Evolutionary conservation across 2,797 vertebrate genomes (phyloP).

Genomic region (Trematomus bernacchii): DNA sequence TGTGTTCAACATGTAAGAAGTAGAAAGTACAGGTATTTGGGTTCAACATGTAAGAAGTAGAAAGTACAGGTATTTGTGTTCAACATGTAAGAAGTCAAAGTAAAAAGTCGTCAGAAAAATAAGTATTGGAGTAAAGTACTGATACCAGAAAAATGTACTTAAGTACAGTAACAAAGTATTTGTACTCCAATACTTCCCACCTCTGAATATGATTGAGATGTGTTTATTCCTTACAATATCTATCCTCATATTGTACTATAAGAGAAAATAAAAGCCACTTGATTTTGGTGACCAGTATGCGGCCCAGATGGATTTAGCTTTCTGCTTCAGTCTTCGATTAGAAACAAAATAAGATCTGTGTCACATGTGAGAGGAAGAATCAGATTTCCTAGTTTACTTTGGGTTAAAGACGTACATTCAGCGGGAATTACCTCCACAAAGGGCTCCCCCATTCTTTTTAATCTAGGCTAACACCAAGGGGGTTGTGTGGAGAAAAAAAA

Average conservation of each 20-base stretch:
- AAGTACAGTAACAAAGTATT: no score
- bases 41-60: no score
- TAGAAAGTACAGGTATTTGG: no score
- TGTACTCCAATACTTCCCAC: no score
- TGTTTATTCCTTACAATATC: background rate
- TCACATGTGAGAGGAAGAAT: slow-evolving; percentile 30
- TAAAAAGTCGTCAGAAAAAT: no score
- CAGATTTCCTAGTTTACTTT: no score
- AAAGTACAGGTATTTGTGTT: no score
- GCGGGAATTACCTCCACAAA: slow-evolving; percentile 14
- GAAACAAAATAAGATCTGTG: slow-evolving; percentile 18
- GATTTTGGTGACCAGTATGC: background rate
- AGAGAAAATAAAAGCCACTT: slow-evolving; percentile 6
- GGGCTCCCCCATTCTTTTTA: background rate
- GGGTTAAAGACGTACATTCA: slow-evolving; percentile 3
- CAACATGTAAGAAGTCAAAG: no score
- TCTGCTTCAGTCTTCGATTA: slow-evolving; percentile 5
- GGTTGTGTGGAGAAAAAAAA: slow-evolving; percentile 55
- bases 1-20: no score
- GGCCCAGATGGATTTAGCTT: slow-evolving; percentile 20
- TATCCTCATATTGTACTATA: background rate
- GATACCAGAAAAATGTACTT: no score
- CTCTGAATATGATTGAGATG: background rate
- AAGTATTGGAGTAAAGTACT: no score
- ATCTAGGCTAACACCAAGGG: slow-evolving; percentile 12